Evolutionary conservation across 2,888 invertebrate genomes (phyloP).

Genomic region (Perizoma flavofasciatum): DNA sequence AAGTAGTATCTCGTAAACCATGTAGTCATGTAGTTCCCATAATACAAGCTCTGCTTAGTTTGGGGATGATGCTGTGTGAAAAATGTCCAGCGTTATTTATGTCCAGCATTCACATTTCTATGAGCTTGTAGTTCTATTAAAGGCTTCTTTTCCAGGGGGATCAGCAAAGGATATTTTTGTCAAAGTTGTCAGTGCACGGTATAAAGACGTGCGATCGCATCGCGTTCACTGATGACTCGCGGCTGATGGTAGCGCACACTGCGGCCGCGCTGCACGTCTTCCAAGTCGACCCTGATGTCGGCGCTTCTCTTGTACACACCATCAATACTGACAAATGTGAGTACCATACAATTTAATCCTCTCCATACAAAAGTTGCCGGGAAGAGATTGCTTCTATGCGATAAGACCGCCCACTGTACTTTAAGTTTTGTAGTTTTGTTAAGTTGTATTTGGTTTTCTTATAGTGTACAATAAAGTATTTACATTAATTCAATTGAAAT

Average conservation of each 20-base stretch:
- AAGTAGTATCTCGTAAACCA: too few relatives aligned
- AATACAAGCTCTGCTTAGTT: too few relatives aligned
- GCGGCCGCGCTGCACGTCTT: slow-evolving; percentile 56
- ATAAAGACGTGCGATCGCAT: slow-evolving; percentile 58
- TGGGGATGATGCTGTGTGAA: too few relatives aligned
- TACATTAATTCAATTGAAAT: too few relatives aligned
- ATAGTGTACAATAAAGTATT: too few relatives aligned
- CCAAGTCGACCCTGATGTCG: slow-evolving; percentile 66
- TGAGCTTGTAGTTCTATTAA: background rate
- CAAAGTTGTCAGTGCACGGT: slow-evolving; percentile 63
- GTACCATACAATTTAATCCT: slow-evolving; percentile 31
- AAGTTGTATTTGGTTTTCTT: too few relatives aligned
- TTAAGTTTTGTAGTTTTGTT: too few relatives aligned
- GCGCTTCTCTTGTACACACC: slow-evolving; percentile 62
- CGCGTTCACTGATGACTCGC: slow-evolving; percentile 64
- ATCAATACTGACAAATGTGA: slow-evolving; percentile 63
- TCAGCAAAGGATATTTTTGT: slow-evolving; percentile 62
- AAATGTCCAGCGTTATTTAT: too few relatives aligned
- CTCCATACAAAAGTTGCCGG: background rate
- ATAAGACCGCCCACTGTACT: too few relatives aligned
- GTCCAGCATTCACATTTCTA: too few relatives aligned
- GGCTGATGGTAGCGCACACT: slow-evolving; percentile 52
- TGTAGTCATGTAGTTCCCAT: too few relatives aligned
- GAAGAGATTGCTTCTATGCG: too few relatives aligned
- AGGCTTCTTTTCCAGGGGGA: slow-evolving; percentile 58